phyloP scores from a whole-genome alignment of 2,113 vertebrate species.

The Pithys albifrons region DNA sequence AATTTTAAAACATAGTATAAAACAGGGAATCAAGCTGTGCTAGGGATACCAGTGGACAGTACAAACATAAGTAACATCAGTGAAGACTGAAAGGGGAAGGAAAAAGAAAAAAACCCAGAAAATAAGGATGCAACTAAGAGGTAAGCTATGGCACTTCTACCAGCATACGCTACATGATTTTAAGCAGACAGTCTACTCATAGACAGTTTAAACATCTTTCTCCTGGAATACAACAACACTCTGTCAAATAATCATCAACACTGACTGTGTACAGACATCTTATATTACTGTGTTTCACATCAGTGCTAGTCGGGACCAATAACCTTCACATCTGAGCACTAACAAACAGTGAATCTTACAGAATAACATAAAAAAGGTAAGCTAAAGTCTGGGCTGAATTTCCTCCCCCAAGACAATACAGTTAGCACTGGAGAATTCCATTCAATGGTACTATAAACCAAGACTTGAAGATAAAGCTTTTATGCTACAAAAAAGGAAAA shows the following conservation, averaged over 20 bases:
- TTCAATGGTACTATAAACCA: background rate
- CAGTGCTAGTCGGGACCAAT: background rate
- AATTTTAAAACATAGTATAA: background rate
- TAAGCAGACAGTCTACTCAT: background rate
- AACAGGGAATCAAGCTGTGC: background rate
- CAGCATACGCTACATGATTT: background rate
- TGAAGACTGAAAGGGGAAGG: background rate
- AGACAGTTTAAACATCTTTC: background rate
- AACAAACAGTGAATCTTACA: background rate
- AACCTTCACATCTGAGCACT: background rate
- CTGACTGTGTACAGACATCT: background rate
- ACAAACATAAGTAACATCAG: background rate
- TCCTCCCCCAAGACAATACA: background rate
- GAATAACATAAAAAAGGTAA: background rate
- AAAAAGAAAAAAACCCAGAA: background rate
- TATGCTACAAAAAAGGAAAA: background rate
- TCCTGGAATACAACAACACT: background rate
- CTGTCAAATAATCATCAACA: background rate
- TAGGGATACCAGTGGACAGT: background rate
- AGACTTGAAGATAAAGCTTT: background rate
- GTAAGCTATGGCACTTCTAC: background rate
- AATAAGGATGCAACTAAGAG: background rate
- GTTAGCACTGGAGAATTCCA: background rate
- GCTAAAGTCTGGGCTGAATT: background rate
- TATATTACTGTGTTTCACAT: background rate